Evolutionary conservation across 2,113 vertebrate species (phyloP), one percentile per base, ranked within the genome.

Genomic region (Clarias batrachus): DNA sequence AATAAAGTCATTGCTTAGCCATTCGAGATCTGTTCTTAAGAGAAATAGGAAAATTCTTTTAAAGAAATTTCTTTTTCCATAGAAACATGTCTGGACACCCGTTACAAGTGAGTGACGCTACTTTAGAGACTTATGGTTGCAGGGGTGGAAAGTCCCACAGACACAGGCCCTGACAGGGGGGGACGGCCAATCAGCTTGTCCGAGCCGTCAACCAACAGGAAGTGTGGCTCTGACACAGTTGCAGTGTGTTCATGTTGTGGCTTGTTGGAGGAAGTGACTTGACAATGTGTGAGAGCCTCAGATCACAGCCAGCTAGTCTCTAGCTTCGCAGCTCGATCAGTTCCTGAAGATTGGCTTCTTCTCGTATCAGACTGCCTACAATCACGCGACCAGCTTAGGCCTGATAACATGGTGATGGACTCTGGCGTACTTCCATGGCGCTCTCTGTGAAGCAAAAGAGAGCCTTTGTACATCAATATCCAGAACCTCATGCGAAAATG

Each of bases 221-320:
- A 91, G 84, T 88, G 56, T 56, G 52, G 17, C 84, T 48, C 79
- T 85, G 89, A 84, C 82, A 82, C 60, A 83, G 77, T 84, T 56
- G 41, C 85, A 52, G 65, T 59, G 10, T 68, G 62, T 76, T 25
- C 74, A 41, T 33, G 37, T 13, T 81, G 83, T 87, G 80, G 82
- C 23, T 76, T 52, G 19, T 33, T 41, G 78, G 84, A 87, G 89
- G 90, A 91, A 89, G 87, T 89, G 90, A 90, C 89, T 88, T 81
- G 88, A 59, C 80, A 81, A 76, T 81, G 78, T 81, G 41, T 77
- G 68, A 84, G 84, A 84, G 73, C 13, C 57, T n/a, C 56, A 59
- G 73, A 86, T 85, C 70, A 59, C 37, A 68, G 52, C 25, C 81
- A 56, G 66, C 21, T 81, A 14, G 52, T 76, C 52, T 86, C n/a